Base-by-base conservation (phyloP, 2,113 vertebrate species). In the Pristiophorus japonicus region DNA sequence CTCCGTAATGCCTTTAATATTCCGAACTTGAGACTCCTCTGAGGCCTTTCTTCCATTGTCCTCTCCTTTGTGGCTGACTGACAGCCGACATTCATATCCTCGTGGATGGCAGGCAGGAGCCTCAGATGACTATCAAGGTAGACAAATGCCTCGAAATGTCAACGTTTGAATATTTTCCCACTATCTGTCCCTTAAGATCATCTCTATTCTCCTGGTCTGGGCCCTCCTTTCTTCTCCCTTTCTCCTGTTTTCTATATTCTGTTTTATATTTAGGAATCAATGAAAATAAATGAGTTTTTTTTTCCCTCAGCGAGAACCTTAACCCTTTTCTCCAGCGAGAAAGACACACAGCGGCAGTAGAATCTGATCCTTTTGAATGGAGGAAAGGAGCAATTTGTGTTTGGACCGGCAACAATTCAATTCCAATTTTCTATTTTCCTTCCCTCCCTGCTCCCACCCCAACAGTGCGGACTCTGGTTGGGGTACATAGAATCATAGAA, bases 161-260 rank as follows among this genome's bases (percentile, higher is more conserved):
- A 94, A 16, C 38, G 62, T 94, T 94, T 94, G 91, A 94, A 94
- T 94, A 94, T 94, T 66, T 94, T 94, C n/a, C 63, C 91, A 66
- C 91, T 94, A 94, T 94, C 91, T 24, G 62, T 65, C 63, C 67
- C 34, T 67, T 66, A 65, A 45, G 91, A 94, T 94, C 55, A 45
- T 66, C 91, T 45, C 91, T 66, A 94, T 65, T 94, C 91, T 94
- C 45, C 55, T 94, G 11, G n/a, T 0, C 63, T 24, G 34, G n/a
- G 63, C 62, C 63, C 8, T 65, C 90, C n/a, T 45, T 94, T 65
- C 62, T 94, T 94, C 62, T 45, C n/a, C 18, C 38, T 94, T 38
- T 66, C 47, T 90, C 27, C 87, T 62, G 51, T 59, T 90, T 55
- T 34, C 87, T 90, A 59, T 90, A 90, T 90, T 90, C 47, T 90